Percentiles rank a stretch among this genome's conserved stretches.
These are phyloP conservation scores for Drosophila chauvacae DNA, from an alignment of 1,140 invertebrate genomes.

Conservation along the genomic window DNA sequence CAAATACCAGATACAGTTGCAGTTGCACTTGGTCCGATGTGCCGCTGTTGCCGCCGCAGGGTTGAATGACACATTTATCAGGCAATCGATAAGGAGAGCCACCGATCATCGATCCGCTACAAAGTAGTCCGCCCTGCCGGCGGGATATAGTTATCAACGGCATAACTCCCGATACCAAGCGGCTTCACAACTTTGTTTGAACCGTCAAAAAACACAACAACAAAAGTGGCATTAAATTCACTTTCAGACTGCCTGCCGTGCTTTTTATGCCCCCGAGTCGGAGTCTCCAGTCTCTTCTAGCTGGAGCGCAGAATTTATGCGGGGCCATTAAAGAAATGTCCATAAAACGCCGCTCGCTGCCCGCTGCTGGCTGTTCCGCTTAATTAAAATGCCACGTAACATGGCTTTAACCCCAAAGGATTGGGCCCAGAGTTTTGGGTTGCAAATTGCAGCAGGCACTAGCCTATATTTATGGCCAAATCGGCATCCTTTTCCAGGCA, in stretches of 20 bases:
- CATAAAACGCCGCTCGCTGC: conserved; percentile 64
- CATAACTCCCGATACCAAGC: conserved; percentile 55
- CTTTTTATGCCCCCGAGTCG: conserved; percentile 52
- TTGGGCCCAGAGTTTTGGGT: conserved; percentile 48
- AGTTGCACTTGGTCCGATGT: conserved; percentile 1
- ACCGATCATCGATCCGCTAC: conserved; percentile 39
- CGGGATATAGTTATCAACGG: conserved; percentile 72
- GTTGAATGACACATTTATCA: conserved; percentile 74
- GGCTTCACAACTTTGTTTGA: conserved; percentile 74
- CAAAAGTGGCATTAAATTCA: conserved; percentile 69
- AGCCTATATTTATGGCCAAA: conserved; percentile 68
- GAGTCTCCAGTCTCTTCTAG: conserved; percentile 28
- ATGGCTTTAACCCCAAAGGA: conserved; percentile 22
- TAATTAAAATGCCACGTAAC: conserved; percentile 75
- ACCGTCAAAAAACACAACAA: not conserved
- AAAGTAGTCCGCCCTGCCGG: conserved; percentile 55
- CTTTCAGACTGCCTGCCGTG: conserved; percentile 72
- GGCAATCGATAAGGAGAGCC: conserved; percentile 65
- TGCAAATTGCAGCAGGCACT: conserved; percentile 63
- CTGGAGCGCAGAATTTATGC: conserved; percentile 60
- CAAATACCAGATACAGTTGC: conserved; percentile 25
- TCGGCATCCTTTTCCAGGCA: conserved; percentile 71
- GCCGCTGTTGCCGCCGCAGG: conserved; percentile 1
- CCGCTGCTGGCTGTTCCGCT: conserved; percentile 33
- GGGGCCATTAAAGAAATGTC: conserved; percentile 68